Evolutionary conservation across 2,797 vertebrate species (phyloP), one percentile per base, ranked within the genome.

Genomic region (Sardinella longiceps): DNA sequence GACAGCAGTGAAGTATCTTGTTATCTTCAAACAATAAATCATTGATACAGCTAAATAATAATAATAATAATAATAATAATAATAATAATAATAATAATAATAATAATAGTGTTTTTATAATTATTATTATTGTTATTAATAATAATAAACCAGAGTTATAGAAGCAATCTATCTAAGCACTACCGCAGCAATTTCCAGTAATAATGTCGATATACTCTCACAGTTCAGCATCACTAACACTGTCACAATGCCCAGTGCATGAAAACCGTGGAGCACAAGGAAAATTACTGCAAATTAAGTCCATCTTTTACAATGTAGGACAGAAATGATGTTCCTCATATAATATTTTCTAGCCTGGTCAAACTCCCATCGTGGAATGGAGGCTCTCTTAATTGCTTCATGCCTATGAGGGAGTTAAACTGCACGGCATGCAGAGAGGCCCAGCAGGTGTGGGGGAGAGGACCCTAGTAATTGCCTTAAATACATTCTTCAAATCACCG

Each of bases 391-490:
- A 92, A 93, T 93, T 91, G 92, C 89, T 85, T 85, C 81, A 84
- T 88, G 86, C 86, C 70, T 77, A 43, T 77, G 70, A 77, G 70
- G 33, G 70, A 23, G 70, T 77, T 77, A 77, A 77, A 77, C 70
- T 77, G 70, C 70, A 15, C 70, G 43, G 70, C 70, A 23, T 74
- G 66, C 23, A 33, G 30, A 30, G 1, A 23, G 30, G 88, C 89
- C 87, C 87, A 83, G 89, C 88, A 88, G 70, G 82, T 82, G 86
- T 84, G 86, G 87, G 70, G 92, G 82, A 92, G 85, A 90, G 87
- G 86, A 90, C 88, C 85, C 83, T 84, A 83, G 88, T 95, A 95
- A 95, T 94, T 95, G 92, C 91, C 88, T 92, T 89, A 88, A 90
- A 83, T 86, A 86, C 60, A 83, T 83, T 88, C 87, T 88, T 85